Evolutionary conservation across 2,888 invertebrate genomes (phyloP).

Genomic region (Autographa gamma): DNA sequence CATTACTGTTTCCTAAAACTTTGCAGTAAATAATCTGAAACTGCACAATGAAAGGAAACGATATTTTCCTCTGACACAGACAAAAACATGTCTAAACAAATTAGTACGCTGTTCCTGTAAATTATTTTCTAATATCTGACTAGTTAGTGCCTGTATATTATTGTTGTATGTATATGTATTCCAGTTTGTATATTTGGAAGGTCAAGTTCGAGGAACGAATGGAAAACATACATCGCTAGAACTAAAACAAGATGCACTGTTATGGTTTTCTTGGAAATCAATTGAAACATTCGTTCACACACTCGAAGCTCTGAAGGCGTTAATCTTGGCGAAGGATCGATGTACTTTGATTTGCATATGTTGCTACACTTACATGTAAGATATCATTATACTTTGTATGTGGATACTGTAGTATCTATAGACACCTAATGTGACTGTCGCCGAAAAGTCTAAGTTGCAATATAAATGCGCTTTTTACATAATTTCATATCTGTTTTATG

Average conservation of each 20-base stretch:
- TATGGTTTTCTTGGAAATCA: constrained; percentile 67
- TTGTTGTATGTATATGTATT: background rate
- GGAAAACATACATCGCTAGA: constrained; percentile 64
- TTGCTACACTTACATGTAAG: no score
- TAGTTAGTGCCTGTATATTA: background rate
- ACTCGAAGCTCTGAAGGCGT: constrained; percentile 25
- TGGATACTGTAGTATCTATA: no score
- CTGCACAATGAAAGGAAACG: constrained; percentile 16
- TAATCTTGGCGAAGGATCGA: constrained; percentile 45
- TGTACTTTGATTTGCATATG: constrained; percentile 26
- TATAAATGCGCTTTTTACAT: no score
- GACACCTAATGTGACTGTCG: no score
- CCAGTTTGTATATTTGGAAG: constrained; percentile 48
- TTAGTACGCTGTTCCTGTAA: constrained; percentile 19
- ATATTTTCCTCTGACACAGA: background rate
- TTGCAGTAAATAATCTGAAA: constrained; percentile 18
- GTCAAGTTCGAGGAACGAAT: constrained; percentile 70
- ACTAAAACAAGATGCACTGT: constrained; percentile 73
- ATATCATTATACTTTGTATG: no score
- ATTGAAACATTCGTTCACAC: constrained; percentile 49
- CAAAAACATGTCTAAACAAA: constrained; percentile 2
- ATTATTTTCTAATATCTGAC: constrained; percentile 12
- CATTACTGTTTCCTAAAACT: constrained; percentile 32
- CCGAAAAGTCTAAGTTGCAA: no score
- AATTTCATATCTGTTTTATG: no score